Base-by-base conservation (phyloP, 2,888 invertebrate species). In the Beris chalybata region DNA sequence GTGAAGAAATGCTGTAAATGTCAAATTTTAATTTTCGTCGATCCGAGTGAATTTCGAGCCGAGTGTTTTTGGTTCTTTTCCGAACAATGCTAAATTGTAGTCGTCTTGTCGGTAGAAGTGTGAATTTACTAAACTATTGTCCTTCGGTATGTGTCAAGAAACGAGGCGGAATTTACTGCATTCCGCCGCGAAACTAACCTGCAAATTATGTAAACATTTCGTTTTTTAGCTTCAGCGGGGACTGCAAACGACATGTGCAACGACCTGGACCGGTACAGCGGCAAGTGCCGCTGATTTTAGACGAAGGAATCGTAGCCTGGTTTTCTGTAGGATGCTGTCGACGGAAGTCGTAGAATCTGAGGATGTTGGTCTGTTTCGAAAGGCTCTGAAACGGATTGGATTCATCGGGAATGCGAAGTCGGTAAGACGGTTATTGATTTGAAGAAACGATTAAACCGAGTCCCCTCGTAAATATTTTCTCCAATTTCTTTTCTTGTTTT, bases 351-450 rank as follows among this genome's bases (percentile, higher is more conserved):
- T 61, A 3, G 50, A 50, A 6, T 52, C 61, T 67, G 75, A 81
- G 32, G 81, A 83, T 70, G 82, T 81, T 47, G 79, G 84, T 64
- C 83, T 86, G 73, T 76, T 87, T 0, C 86, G 85, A 70, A 84
- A 84, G 70, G 84, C 87, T 67, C 82, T 86, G 75, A 85, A 84
- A 72, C 85, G 85, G 74, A 83, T 87, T 29, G 86, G 86, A 4
- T 85, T 84, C 81, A 82, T 84, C 77, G 84, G 85, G 65, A 83
- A 83, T 55, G 79, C 82, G 4, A 83, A 85, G 75, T 81, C 85
- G 55, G 86, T 86, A 76, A 79, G 65, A 22, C 22, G 22, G 22
- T 22, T 22, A 3, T 3, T 22, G 22, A 22, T 22, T 22, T 22
- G 22, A 22, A 2, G 22, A 22, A 22, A 22, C 22, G 22, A 3